Base-by-base conservation (phyloP, 2,888 invertebrate genomes). In the Spatulosminthurus flaviceps region DNA sequence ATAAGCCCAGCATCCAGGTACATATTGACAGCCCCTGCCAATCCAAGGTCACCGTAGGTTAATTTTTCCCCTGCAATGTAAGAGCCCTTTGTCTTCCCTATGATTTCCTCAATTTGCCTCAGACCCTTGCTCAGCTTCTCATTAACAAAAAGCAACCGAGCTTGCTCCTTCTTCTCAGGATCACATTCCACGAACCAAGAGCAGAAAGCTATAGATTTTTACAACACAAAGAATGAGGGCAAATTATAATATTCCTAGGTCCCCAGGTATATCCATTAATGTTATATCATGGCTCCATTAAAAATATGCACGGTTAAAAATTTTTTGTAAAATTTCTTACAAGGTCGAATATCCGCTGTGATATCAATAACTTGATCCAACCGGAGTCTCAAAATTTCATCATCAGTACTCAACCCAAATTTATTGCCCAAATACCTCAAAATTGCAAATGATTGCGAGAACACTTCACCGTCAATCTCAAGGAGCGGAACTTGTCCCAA, bases 41-140 rank as follows among this genome's bases (percentile, higher is more conserved):
- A 89, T 0, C 90, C 89, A 79, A 91, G 89, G 84, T 91, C 91
- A 29, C 91, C 89, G 90, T 91, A 91, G 75, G 91, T 91, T 67
- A 91, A 88, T 90, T 91, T 87, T 61, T 88, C 87, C 19, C 90
- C 90, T 21, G 91, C 90, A 9, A 90, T 88, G 84, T 87, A 90
- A 9, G 9, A 16, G 7, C 77, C 77, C 0, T 67, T 69, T 11
- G 22, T 77, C 16, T 43, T 16, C 0, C 9, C 13, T 1, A 77
- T 42, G 22, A 34, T 34, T 34, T 9, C 34, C 9, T 34, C 34
- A 9, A 34, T 34, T 34, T 34, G 34, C 4, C 34, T 4, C 4
- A 34, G 34, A n/a, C n/a, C n/a, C n/a, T n/a, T n/a, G n/a, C n/a
- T n/a, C n/a, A n/a, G n/a, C n/a, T n/a, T n/a, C n/a, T n/a, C n/a